Conservation (phyloP, 2,888 invertebrate species). For the Altica lythri region DNA sequence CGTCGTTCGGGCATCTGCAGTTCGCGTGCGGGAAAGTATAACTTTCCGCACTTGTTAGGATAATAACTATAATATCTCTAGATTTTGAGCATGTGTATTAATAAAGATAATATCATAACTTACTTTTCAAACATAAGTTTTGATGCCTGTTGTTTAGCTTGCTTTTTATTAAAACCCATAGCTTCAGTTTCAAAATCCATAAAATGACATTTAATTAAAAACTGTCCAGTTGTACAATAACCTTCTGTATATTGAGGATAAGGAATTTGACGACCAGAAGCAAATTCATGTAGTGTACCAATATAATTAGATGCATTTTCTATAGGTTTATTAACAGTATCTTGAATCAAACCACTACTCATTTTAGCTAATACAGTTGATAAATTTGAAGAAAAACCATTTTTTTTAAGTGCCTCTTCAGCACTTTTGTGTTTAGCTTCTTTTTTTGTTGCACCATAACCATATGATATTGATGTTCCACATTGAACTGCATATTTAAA, state of each 20-base stretch:
- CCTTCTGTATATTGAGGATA: constrained; percentile 31
- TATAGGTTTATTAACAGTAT: not conserved
- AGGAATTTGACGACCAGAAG: constrained; percentile 18
- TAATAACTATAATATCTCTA: too few relatives aligned
- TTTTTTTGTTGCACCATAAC: constrained; percentile 35
- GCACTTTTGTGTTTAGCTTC: constrained; percentile 38
- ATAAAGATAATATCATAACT: too few relatives aligned
- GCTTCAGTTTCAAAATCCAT: constrained; percentile 27
- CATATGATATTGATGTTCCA: constrained; percentile 20
- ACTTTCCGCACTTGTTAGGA: too few relatives aligned
- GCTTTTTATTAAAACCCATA: constrained; percentile 33
- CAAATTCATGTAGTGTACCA: constrained; percentile 36
- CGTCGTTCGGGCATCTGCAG: too few relatives aligned
- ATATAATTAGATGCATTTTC: constrained; percentile 26
- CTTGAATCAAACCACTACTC: not conserved
- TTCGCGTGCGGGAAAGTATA: too few relatives aligned
- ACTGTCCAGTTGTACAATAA: constrained; percentile 16
- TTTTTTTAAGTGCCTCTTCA: constrained; percentile 24
- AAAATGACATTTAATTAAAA: constrained; percentile 31
- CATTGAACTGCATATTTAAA: constrained; percentile 30
- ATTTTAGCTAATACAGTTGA: not conserved
- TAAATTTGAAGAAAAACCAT: constrained; percentile 5
- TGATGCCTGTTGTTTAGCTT: constrained; percentile 37
- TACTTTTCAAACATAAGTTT: constrained; percentile 34
- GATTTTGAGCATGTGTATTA: too few relatives aligned